Percentiles rank a stretch among this genome's conserved stretches.
Conservation (phyloP, 2,888 invertebrate genomes). For the Synergus itoensis region DNA sequence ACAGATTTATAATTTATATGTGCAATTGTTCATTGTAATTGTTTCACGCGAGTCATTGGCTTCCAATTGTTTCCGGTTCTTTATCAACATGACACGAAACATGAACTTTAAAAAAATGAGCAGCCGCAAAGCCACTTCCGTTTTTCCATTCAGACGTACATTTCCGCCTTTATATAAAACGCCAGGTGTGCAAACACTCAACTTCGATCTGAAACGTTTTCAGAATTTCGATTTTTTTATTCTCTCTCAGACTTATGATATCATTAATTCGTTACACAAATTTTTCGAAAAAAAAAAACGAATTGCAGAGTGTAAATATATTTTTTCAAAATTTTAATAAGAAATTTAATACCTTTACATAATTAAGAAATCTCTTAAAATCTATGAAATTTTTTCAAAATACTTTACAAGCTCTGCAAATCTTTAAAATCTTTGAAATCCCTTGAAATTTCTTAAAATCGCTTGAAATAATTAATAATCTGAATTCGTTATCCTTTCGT, state of each 20-base stretch:
- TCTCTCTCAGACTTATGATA: background rate
- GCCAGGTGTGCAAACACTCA: conserved; percentile 17
- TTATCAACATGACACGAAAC: conserved; percentile 25
- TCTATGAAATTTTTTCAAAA: no score
- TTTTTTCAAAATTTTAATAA: no score
- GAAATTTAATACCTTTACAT: no score
- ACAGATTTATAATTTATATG: conserved; percentile 33
- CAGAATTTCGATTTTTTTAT: background rate
- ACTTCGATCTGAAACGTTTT: background rate
- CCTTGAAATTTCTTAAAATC: no score
- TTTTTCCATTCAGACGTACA: conserved; percentile 15
- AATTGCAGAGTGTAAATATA: no score
- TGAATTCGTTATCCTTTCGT: background rate
- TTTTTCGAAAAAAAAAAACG: no score
- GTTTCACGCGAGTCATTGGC: conserved; percentile 10
- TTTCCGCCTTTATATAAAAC: conserved; percentile 20
- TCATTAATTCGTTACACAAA: background rate
- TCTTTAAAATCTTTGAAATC: no score
- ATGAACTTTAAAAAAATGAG: background rate
- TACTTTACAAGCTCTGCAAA: no score
- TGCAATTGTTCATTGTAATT: conserved; percentile 23
- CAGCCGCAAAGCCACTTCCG: conserved; percentile 20
- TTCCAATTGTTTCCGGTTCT: conserved; percentile 28
- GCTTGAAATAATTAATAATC: background rate
- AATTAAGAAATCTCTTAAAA: no score